Evolutionary conservation across 1,140 invertebrate species (phyloP).

Genomic region (Berghia stephanieae): DNA sequence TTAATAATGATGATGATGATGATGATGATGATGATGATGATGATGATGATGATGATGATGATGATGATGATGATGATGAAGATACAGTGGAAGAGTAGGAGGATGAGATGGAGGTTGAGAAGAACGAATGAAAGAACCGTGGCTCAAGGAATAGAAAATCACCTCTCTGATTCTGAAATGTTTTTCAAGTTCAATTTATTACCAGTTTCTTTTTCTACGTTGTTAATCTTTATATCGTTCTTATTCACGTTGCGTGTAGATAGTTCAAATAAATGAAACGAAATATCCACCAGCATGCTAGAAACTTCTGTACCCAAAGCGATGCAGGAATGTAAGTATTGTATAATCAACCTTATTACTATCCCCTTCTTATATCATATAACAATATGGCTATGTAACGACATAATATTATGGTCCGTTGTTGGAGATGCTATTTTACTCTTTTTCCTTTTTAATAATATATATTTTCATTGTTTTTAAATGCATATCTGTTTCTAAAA

Average conservation of each 20-base stretch:
- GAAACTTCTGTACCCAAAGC: constrained; percentile 15
- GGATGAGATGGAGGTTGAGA: neutral
- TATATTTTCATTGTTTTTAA: too few relatives aligned
- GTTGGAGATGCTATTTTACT: too few relatives aligned
- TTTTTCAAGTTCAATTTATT: constrained; percentile 37
- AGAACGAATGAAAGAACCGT: neutral
- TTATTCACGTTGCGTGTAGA: too few relatives aligned
- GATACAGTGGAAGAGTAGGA: neutral
- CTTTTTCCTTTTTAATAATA: too few relatives aligned
- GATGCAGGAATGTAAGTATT: neutral
- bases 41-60: neutral
- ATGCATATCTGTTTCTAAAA: too few relatives aligned
- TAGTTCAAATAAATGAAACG: constrained; percentile 21
- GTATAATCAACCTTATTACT: neutral
- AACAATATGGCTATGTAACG: too few relatives aligned
- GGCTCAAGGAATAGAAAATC: neutral
- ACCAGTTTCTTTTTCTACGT: too few relatives aligned
- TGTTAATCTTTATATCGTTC: too few relatives aligned
- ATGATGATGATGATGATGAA: neutral
- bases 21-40: neutral
- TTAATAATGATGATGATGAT: too few relatives aligned
- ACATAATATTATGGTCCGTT: too few relatives aligned
- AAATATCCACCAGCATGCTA: constrained; percentile 36
- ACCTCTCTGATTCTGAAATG: constrained; percentile 37
- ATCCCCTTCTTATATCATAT: too few relatives aligned